These are phyloP conservation scores for Mya arenaria DNA, from an alignment of 1,140 invertebrate genomes.

Conservation along the genomic window DNA sequence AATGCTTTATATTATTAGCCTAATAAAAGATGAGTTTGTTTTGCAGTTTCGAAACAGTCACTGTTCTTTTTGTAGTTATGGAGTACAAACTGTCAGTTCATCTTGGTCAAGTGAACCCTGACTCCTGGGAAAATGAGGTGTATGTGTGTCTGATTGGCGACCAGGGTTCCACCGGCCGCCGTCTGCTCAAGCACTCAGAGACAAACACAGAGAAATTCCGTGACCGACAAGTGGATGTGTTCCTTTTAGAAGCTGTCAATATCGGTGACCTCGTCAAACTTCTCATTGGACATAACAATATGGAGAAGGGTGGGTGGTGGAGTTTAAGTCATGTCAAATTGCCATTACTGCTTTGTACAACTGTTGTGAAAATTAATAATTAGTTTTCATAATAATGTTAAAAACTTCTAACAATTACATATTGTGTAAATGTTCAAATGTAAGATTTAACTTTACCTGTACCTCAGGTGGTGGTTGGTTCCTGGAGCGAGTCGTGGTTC, in stretches of 20 bases:
- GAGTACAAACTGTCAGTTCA: slow-evolving; percentile 70
- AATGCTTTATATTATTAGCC: too few relatives aligned
- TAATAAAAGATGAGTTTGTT: too few relatives aligned
- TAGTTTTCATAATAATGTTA: too few relatives aligned
- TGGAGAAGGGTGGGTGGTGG: slow-evolving; percentile 42
- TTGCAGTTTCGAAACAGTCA: too few relatives aligned
- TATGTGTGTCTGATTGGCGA: slow-evolving; percentile 69
- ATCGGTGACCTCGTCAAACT: slow-evolving; percentile 69
- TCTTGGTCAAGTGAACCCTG: slow-evolving; percentile 65
- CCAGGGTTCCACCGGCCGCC: slow-evolving; percentile 65
- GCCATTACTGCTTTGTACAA: too few relatives aligned
- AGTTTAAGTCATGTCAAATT: background rate
- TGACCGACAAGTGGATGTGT: slow-evolving; percentile 68
- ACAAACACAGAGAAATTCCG: slow-evolving; percentile 62
- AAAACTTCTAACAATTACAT: too few relatives aligned
- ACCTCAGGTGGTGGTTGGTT: slow-evolving; percentile 41
- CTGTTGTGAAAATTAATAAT: too few relatives aligned
- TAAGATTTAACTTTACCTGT: too few relatives aligned
- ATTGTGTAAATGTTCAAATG: too few relatives aligned
- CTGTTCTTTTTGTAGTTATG: too few relatives aligned
- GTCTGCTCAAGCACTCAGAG: slow-evolving; percentile 61
- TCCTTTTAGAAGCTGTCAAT: slow-evolving; percentile 74
- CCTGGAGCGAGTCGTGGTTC: slow-evolving; percentile 31
- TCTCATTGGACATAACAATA: slow-evolving; percentile 71
- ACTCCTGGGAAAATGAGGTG: slow-evolving; percentile 65